Conservation (phyloP, 2,797 vertebrate genomes). For the Cossypha niveicapilla region DNA sequence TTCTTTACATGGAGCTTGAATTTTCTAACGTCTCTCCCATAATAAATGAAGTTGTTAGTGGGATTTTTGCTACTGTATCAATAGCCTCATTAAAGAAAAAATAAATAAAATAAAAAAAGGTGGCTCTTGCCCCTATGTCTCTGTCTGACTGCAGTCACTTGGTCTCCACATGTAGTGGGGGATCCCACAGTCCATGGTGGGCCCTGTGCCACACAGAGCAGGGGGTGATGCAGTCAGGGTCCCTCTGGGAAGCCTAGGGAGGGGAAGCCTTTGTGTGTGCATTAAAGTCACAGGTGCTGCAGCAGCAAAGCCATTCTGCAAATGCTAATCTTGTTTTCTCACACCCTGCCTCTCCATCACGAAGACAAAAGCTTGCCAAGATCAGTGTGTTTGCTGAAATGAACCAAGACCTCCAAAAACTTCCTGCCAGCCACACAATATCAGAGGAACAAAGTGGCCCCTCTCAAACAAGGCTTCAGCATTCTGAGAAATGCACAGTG, state of each 20-base stretch:
- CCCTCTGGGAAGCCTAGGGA: neutral
- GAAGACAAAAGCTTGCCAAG: neutral
- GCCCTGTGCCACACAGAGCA: neutral
- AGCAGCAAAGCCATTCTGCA: neutral
- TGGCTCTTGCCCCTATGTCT: neutral
- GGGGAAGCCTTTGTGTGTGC: neutral
- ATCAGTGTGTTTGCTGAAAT: neutral
- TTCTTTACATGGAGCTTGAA: neutral
- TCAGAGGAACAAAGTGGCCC: neutral
- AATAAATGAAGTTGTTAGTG: neutral
- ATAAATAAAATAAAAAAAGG: accelerated
- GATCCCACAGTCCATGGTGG: accelerated
- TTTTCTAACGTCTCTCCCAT: neutral
- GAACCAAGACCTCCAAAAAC: neutral
- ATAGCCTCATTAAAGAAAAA: neutral
- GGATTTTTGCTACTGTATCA: neutral
- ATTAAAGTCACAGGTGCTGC: accelerated
- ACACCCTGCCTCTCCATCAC: neutral
- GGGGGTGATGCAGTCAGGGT: neutral
- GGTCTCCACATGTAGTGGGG: accelerated
- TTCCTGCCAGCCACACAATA: neutral
- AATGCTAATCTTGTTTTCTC: neutral
- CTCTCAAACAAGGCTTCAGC: neutral
- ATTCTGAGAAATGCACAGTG: accelerated
- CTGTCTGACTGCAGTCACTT: neutral